A percentile compares a stretch with the other conserved stretches of the same genome.
Evolutionary conservation across 2,113 vertebrate species (phyloP).

Genomic region (Neogale vison): DNA sequence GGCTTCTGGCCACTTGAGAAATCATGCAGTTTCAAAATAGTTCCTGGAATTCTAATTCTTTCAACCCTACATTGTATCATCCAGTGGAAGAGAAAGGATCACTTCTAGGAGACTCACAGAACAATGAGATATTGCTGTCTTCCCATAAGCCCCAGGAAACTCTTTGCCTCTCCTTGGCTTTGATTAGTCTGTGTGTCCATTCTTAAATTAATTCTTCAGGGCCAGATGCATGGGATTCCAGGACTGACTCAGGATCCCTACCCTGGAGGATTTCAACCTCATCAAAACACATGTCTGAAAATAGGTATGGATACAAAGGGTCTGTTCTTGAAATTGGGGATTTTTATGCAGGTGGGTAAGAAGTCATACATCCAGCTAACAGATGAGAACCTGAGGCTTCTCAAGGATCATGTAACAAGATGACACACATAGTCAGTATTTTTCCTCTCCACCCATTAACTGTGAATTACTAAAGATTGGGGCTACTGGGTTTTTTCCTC

Average conservation of each 20-base stretch:
- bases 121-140: neutral
- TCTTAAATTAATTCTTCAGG: neutral
- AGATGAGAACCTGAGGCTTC: neutral
- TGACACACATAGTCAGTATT: accelerated
- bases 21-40: neutral
- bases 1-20: neutral
- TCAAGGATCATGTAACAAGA: neutral
- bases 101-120: neutral
- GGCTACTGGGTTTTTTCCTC: neutral
- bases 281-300: neutral
- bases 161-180: neutral
- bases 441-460: neutral
- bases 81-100: neutral
- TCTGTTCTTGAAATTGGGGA: neutral
- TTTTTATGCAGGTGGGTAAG: neutral
- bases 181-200: neutral
- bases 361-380: neutral
- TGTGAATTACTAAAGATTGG: neutral
- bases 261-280: neutral
- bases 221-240: neutral
- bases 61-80: neutral
- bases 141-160: neutral
- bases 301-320: neutral
- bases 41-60: neutral
- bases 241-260: neutral